Evolutionary conservation across 2,797 vertebrate genomes (phyloP).

Genomic region (Ctenopoma multispine): DNA sequence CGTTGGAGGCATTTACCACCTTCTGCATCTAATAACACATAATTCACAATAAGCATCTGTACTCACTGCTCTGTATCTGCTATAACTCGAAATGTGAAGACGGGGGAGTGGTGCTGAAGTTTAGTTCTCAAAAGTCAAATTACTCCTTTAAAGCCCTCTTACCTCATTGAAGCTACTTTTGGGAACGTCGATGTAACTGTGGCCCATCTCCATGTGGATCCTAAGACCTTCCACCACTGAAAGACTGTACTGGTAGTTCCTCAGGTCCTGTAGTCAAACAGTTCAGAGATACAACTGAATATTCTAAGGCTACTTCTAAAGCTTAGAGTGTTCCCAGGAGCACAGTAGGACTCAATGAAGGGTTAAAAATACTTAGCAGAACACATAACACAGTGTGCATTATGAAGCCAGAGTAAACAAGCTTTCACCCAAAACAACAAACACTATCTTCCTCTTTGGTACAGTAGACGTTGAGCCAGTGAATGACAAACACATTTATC

Average conservation of each 20-base stretch:
- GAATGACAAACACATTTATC: neutral
- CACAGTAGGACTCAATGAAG: too few species aligned
- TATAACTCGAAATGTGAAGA: too few species aligned
- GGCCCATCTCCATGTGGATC: slow-evolving; percentile 97
- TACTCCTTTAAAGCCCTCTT: slow-evolving; percentile 29
- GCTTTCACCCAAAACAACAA: too few species aligned
- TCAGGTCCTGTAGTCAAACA: slow-evolving; percentile 87
- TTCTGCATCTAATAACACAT: slow-evolving; percentile 88
- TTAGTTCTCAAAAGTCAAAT: neutral
- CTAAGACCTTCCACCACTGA: slow-evolving; percentile 89
- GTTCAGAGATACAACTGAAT: neutral
- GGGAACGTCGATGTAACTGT: slow-evolving; percentile 95
- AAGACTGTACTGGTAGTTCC: slow-evolving; percentile 95
- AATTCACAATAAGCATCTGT: neutral
- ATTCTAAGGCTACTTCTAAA: too few species aligned
- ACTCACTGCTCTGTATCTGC: too few species aligned
- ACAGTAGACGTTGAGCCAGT: neutral
- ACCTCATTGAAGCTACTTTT: slow-evolving; percentile 90
- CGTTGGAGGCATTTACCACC: slow-evolving; percentile 91
- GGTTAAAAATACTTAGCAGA: too few species aligned
- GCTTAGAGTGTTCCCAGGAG: too few species aligned
- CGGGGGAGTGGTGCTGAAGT: too few species aligned
- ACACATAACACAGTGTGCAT: too few species aligned
- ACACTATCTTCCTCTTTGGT: too few species aligned
- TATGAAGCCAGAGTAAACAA: too few species aligned